Evolutionary conservation across 2,797 vertebrate species (phyloP), one percentile per base, ranked within the genome.

Genomic region (Anniella stebbinsi): DNA sequence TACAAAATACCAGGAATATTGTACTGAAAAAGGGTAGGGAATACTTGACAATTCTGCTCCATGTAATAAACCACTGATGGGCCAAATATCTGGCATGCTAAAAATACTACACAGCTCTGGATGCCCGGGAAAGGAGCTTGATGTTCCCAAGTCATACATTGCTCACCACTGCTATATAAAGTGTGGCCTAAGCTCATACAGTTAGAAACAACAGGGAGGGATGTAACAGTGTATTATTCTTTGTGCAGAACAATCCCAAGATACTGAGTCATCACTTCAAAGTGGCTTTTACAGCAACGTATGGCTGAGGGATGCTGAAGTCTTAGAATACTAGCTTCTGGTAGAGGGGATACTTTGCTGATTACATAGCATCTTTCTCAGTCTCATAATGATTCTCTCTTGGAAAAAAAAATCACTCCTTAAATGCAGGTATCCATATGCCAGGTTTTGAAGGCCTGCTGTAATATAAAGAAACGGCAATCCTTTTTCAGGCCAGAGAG

Each of bases 211-310:
- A 69, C 21, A 41, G 12, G 38, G 60, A 87, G 63, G 63, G 63
- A 70, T 54, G 38, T 36, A 87, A 54, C 15, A n/a, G 41, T 67
- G 41, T 18, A 21, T 54, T 87, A 51, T 67, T 83, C 60, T 72
- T 9, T 48, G 41, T 36, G 12, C 48, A 45, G 76, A 87, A 66
- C 15, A 80, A 87, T 88, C 69, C 38, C 30, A 73, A 51, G 41
- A 13, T 4, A 17, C 0, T 57, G 66, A 70, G 54, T 45, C 48
- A 88, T 81, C 67, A 88, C 38, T 88, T 70, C 36, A 75, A 63
- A 88, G 70, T 75, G 30, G 54, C 80, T 83, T 88, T 88, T 66
- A 36, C 30, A 36, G 57, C 51, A 83, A 28, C 70, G 48, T 57
- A 75, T 23, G 48, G 70, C 54, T 63, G 21, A 88, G 30, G 41